Conservation (phyloP, 2,797 vertebrate genomes). For the Squalus acanthias region DNA sequence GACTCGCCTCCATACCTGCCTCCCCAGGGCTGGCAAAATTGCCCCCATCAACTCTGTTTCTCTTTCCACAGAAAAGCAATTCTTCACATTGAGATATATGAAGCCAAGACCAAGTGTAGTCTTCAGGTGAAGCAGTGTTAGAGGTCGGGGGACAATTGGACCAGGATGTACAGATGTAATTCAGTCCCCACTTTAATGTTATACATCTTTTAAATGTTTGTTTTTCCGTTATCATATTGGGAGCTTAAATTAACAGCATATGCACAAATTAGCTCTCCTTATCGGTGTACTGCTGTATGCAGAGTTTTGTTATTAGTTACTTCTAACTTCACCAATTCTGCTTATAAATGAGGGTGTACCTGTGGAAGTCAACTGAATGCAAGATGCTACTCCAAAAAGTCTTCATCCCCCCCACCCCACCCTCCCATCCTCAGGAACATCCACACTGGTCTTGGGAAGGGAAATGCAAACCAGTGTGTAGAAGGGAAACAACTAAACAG, state of each 20-base stretch:
- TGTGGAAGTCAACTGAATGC: background rate
- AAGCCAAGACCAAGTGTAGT: too few species aligned
- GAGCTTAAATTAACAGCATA: background rate
- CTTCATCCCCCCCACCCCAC: background rate
- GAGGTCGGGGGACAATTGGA: too few species aligned
- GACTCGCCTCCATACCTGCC: too few species aligned
- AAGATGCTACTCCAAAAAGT: background rate
- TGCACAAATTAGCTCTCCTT: background rate
- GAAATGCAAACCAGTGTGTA: background rate
- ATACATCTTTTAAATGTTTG: too few species aligned
- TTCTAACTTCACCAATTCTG: background rate
- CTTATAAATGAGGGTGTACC: background rate
- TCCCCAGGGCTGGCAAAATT: too few species aligned
- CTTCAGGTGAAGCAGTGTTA: too few species aligned
- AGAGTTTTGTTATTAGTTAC: background rate
- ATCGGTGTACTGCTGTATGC: background rate
- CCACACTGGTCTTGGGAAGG: background rate
- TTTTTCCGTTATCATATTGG: background rate
- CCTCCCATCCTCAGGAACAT: background rate
- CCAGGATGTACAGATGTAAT: too few species aligned
- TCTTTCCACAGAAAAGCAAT: background rate
- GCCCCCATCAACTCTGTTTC: too few species aligned
- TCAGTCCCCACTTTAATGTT: too few species aligned
- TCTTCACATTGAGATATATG: background rate
- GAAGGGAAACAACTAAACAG: background rate